Evolutionary conservation across 2,888 invertebrate species (phyloP).

Genomic region (Cynaeus angustus): DNA sequence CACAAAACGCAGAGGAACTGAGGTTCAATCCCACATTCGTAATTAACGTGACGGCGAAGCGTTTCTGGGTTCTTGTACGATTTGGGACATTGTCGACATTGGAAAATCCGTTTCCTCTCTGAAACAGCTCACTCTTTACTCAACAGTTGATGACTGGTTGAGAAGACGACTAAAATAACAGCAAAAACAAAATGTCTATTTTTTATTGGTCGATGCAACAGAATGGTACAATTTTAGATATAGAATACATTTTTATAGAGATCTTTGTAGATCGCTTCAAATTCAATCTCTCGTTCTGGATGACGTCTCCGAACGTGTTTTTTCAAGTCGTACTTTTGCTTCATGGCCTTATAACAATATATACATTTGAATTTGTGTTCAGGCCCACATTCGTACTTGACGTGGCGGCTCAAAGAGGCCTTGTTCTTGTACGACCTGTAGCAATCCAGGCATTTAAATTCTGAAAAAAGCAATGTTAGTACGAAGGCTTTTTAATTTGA

Average conservation of each 20-base stretch:
- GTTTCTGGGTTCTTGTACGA: conserved; percentile 49
- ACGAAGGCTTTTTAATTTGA: too few relatives aligned
- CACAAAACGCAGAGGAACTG: conserved; percentile 51
- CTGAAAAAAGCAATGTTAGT: conserved; percentile 33
- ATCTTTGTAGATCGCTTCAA: conserved; percentile 40
- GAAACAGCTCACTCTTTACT: conserved; percentile 33
- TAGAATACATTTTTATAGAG: conserved; percentile 35
- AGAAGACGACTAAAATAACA: background rate
- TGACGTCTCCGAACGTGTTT: conserved; percentile 55
- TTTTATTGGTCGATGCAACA: conserved; percentile 27
- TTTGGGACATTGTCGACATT: conserved; percentile 34
- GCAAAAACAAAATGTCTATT: conserved; percentile 8
- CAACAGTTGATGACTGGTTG: background rate
- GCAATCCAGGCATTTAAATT: conserved; percentile 51
- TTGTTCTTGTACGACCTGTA: conserved; percentile 77
- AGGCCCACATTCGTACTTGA: conserved; percentile 78
- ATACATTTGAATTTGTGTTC: conserved; percentile 56
- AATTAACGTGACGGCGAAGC: conserved; percentile 55
- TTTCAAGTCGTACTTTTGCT: conserved; percentile 58
- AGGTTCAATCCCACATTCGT: conserved; percentile 58
- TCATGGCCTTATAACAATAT: conserved; percentile 50
- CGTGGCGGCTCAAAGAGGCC: conserved; percentile 82
- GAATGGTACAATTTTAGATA: conserved; percentile 6
- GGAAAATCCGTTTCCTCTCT: conserved; percentile 33
- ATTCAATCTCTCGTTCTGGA: conserved; percentile 49